Conservation (phyloP, 2,888 invertebrate species). For the Amblyjoppa proteus region DNA sequence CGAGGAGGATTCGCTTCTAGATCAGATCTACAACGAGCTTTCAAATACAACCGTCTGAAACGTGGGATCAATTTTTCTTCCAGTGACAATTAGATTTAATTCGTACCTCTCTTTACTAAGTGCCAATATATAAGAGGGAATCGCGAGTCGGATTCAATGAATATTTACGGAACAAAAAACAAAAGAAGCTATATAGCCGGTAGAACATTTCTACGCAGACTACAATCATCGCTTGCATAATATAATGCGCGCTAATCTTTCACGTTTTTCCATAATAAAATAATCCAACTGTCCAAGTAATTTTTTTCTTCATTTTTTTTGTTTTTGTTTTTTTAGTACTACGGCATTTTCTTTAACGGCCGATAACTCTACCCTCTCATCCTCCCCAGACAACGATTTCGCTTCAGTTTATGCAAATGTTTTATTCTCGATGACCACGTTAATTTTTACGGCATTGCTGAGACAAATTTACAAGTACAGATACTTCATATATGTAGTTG, state of each 20-base stretch:
- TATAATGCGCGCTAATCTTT: constrained; percentile 51
- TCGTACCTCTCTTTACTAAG: constrained; percentile 70
- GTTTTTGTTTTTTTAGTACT: neutral
- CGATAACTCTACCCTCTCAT: neutral
- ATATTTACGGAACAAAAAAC: constrained; percentile 19
- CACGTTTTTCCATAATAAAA: constrained; percentile 61
- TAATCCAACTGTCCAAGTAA: constrained; percentile 51
- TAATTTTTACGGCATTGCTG: constrained; percentile 45
- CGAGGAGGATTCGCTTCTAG: constrained; percentile 78
- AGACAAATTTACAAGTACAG: constrained; percentile 66
- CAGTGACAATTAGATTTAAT: constrained; percentile 65
- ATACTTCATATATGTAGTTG: constrained; percentile 41
- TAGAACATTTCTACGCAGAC: constrained; percentile 57
- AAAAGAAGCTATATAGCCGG: constrained; percentile 25
- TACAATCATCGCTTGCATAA: constrained; percentile 41
- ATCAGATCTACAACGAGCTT: constrained; percentile 83
- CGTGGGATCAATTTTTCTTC: constrained; percentile 75
- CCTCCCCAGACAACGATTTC: neutral
- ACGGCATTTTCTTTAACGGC: neutral
- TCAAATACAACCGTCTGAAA: constrained; percentile 82
- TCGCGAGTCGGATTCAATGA: constrained; percentile 37
- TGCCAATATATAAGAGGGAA: constrained; percentile 66
- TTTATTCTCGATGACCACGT: constrained; percentile 59
- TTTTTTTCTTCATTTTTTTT: neutral
- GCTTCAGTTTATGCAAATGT: constrained; percentile 43